phyloP scores from a whole-genome alignment of 2,113 vertebrate genomes.

The Pteronura brasiliensis region DNA sequence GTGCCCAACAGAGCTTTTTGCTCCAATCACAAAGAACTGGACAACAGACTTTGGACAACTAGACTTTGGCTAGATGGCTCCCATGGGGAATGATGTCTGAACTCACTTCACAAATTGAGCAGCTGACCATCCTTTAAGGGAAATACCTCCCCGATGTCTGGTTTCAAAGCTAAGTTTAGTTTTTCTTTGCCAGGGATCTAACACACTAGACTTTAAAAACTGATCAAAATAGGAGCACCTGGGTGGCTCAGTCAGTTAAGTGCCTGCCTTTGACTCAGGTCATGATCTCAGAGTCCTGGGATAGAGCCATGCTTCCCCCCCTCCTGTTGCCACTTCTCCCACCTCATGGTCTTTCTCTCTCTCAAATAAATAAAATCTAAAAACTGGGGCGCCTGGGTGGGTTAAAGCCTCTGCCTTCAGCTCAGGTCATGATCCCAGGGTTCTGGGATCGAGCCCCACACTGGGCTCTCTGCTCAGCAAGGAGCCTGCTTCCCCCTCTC shows the following conservation, averaged over 20 bases:
- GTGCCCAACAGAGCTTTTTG: background rate
- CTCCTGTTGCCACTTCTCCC: background rate
- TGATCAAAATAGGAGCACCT: background rate
- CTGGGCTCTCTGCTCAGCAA: too few species aligned
- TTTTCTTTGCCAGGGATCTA: background rate
- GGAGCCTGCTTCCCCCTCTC: too few species aligned
- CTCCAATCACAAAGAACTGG: background rate
- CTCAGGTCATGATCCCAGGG: too few species aligned
- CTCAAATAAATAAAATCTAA: background rate
- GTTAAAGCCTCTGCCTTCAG: too few species aligned
- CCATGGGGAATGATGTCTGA: background rate
- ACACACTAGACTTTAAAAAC: background rate
- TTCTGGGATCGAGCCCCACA: too few species aligned
- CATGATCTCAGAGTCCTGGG: background rate
- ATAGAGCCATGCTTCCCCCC: background rate
- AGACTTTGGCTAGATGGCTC: background rate
- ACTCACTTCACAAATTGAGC: background rate
- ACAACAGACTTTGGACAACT: background rate
- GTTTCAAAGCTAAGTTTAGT: background rate
- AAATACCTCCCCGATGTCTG: background rate
- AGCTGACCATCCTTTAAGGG: background rate
- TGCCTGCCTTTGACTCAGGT: background rate
- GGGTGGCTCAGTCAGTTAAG: background rate
- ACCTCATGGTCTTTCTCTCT: background rate
- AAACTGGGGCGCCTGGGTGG: too few species aligned